Conservation (phyloP, 2,797 vertebrate species). For the Sebastes oblongus region DNA sequence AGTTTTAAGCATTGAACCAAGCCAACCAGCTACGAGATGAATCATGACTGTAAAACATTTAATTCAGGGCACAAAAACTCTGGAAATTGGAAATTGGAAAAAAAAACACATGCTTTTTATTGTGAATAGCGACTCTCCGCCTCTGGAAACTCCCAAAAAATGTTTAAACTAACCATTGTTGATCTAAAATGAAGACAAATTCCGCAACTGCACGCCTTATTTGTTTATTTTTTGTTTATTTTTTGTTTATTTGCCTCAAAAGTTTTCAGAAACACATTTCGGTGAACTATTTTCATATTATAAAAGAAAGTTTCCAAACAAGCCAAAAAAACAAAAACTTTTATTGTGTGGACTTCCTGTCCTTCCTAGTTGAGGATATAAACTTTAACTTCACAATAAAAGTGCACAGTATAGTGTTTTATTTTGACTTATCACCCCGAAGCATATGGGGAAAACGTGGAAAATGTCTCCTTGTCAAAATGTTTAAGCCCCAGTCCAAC, state of each 20-base stretch:
- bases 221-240: no score
- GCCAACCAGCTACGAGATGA: not conserved
- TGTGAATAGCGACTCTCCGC: not conserved
- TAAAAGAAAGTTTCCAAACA: not conserved
- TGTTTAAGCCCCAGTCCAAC: conserved; percentile 12
- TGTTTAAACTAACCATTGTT: not conserved
- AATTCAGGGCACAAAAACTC: not conserved
- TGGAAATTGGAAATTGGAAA: not conserved
- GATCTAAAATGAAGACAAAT: not conserved
- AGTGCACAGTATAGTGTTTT: not conserved
- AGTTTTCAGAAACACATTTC: not conserved
- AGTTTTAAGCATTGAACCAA: not conserved
- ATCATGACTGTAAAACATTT: not conserved
- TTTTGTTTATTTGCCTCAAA: no score
- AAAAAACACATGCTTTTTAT: not conserved
- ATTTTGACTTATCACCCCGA: not conserved
- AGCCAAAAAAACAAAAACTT: not conserved
- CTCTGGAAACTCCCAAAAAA: not conserved
- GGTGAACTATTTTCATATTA: not conserved
- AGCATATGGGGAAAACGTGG: not conserved
- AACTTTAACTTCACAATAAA: not conserved
- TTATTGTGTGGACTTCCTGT: not conserved
- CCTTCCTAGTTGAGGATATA: not conserved
- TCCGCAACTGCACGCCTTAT: not conserved
- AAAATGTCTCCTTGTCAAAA: not conserved